Percentiles rank a stretch among this genome's conserved stretches.
These are phyloP conservation scores for Gymnoscopelus microlampas DNA, from an alignment of 2,797 vertebrate genomes.

Conservation along the genomic window DNA sequence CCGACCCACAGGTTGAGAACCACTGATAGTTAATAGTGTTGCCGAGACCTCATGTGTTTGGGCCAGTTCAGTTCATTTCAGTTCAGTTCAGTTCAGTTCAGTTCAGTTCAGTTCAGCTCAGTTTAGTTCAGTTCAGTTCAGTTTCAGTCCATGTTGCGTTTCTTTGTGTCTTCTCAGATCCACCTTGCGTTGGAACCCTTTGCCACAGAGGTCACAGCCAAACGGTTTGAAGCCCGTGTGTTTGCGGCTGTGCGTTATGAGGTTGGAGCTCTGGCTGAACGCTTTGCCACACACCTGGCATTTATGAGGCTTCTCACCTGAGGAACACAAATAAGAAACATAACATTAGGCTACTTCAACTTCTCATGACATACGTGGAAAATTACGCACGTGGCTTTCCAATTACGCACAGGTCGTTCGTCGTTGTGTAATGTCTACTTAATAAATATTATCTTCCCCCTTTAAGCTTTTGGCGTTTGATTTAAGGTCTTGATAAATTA, in stretches of 20 bases:
- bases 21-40: too few species aligned
- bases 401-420: neutral
- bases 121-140: too few species aligned
- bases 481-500: neutral
- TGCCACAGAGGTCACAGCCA: slow-evolving; percentile 94
- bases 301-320: slow-evolving; percentile 98
- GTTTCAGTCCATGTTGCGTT: slow-evolving; percentile 93
- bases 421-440: neutral
- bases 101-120: too few species aligned
- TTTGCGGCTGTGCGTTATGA: slow-evolving; percentile 98
- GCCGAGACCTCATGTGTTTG: neutral
- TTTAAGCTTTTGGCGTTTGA: neutral
- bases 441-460: neutral
- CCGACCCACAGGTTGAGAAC: too few species aligned
- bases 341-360: neutral
- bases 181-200: slow-evolving; percentile 98
- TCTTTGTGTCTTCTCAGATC: slow-evolving; percentile 96
- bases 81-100: too few species aligned
- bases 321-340: slow-evolving; percentile 14
- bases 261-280: slow-evolving; percentile 99
- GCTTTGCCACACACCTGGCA: slow-evolving; percentile 99
- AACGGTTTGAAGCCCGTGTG: slow-evolving; percentile 99
- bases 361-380: neutral
- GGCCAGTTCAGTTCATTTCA: neutral
- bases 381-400: neutral